Percentiles rank a stretch among this genome's conserved stretches.
Evolutionary conservation across 2,888 invertebrate species (phyloP).

Genomic region (Polydrusus tereticollis): DNA sequence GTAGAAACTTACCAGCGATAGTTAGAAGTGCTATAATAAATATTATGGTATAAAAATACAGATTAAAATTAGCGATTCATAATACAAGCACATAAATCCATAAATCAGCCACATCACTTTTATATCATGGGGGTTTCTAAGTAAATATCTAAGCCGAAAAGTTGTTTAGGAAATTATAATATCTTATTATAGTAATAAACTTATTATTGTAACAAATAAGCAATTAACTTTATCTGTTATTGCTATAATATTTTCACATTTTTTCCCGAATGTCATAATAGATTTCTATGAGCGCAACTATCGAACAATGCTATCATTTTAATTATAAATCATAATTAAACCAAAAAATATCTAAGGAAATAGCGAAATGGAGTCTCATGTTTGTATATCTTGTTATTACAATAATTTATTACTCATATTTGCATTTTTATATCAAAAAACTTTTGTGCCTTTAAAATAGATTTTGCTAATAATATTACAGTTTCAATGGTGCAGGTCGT

Average conservation of each 20-base stretch:
- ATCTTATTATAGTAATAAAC: background rate
- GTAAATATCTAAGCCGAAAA: background rate
- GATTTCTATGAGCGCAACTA: slow-evolving; percentile 1
- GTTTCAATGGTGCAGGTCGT: background rate
- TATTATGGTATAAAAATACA: too few relatives aligned
- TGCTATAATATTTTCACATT: background rate
- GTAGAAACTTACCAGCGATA: too few relatives aligned
- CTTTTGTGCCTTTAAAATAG: background rate
- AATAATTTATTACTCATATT: too few relatives aligned
- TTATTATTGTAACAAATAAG: slow-evolving; percentile 11
- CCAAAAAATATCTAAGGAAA: background rate
- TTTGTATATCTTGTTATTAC: background rate
- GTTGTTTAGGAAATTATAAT: background rate
- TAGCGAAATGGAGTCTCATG: background rate
- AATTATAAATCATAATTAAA: background rate
- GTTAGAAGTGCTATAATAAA: too few relatives aligned
- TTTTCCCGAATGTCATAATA: background rate
- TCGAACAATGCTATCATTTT: background rate
- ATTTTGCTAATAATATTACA: background rate
- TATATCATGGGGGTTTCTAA: too few relatives aligned
- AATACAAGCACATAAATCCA: too few relatives aligned
- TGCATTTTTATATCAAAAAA: too few relatives aligned
- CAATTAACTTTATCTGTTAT: slow-evolving; percentile 1
- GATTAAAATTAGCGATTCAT: too few relatives aligned
- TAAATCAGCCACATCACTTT: too few relatives aligned